phyloP scores from a whole-genome alignment of 23 tunicate genomes.

The Styela plicata region DNA sequence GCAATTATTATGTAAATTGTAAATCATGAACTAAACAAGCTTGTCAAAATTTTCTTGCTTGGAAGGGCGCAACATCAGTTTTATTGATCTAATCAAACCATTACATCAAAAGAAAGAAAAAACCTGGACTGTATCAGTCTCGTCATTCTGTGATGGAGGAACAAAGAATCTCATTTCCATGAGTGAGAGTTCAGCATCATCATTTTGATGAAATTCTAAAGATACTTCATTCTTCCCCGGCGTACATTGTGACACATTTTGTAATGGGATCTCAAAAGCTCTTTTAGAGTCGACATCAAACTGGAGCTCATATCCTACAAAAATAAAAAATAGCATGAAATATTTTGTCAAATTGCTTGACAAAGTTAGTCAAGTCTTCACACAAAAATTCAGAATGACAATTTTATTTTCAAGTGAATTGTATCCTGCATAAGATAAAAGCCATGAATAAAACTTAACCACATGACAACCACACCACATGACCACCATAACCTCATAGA shows the following conservation, averaged over 20 bases:
- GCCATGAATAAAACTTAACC: no score
- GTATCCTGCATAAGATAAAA: no score
- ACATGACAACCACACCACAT: no score
- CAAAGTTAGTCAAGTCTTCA: no score
- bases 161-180: constrained; percentile 97
- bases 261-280: constrained; percentile 88
- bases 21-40: no score
- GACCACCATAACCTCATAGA: no score
- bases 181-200: constrained; percentile 77
- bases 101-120: background rate
- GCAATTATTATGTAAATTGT: no score
- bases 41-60: no score
- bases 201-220: constrained; percentile 93
- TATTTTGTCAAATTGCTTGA: no score
- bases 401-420: no score
- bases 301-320: constrained; percentile 82
- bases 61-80: background rate
- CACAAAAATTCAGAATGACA: no score
- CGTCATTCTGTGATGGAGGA: constrained; percentile 86
- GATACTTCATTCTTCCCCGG: constrained; percentile 87
- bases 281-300: constrained; percentile 78
- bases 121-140: constrained; percentile 74
- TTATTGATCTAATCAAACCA: background rate
- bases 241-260: constrained; percentile 89
- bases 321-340: no score